Evolutionary conservation across 2,113 vertebrate genomes (phyloP).

Genomic region (Paratilapia polleni): DNA sequence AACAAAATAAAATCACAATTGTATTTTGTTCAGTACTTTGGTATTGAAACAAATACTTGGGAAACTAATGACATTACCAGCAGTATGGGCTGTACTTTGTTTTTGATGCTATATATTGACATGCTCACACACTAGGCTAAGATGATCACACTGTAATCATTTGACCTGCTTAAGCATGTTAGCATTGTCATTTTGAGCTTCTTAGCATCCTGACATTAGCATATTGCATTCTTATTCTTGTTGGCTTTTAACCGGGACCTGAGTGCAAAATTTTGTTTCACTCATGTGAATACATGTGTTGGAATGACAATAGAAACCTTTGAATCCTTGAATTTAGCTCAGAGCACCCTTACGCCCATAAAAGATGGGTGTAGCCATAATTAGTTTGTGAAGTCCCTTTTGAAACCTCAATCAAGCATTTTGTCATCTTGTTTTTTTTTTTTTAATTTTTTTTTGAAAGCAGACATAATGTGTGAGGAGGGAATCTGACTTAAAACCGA

Average conservation of each 20-base stretch:
- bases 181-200: neutral
- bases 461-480: no score
- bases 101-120: neutral
- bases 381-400: neutral
- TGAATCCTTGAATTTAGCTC: no score
- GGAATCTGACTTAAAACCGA: neutral
- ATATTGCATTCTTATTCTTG: no score
- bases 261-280: no score
- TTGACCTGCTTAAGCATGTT: neutral
- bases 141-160: neutral
- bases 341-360: neutral
- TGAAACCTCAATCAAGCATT: neutral
- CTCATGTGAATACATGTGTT: no score
- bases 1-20: neutral
- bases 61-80: neutral
- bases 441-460: no score
- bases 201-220: neutral
- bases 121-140: neutral
- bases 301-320: no score
- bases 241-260: no score
- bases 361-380: neutral
- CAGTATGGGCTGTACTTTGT: neutral
- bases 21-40: neutral
- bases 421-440: no score
- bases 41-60: no score